These are phyloP conservation scores for Rhopalosiphum maidis DNA, from an alignment of 1,140 invertebrate species.

Conservation along the genomic window DNA sequence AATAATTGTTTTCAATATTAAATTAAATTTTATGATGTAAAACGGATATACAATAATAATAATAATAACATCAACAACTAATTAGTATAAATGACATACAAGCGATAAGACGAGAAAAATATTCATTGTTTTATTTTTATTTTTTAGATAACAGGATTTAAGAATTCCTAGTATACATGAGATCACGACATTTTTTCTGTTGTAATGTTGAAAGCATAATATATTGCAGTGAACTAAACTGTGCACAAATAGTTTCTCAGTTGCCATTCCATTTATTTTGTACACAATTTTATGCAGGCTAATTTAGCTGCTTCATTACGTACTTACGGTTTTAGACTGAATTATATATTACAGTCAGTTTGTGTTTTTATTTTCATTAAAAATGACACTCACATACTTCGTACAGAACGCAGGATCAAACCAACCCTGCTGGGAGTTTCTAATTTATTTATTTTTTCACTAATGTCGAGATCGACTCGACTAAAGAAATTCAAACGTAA, in stretches of 20 bases:
- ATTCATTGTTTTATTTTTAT: not conserved
- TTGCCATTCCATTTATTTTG: not conserved
- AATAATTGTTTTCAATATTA: not conserved
- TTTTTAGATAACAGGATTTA: not conserved
- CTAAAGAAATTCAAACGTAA: not conserved
- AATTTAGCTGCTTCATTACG: conserved; percentile 10
- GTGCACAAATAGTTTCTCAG: not conserved
- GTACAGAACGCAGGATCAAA: not conserved
- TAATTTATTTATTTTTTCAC: conserved; percentile 11
- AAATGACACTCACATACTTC: not conserved
- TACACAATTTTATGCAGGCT: not conserved
- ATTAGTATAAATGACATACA: not conserved
- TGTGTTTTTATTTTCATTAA: not conserved
- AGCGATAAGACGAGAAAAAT: not conserved
- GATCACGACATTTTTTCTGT: not conserved
- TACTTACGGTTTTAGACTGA: not conserved
- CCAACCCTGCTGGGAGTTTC: not conserved
- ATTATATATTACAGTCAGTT: conserved; percentile 11
- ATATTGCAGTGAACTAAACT: not conserved
- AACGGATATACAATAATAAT: not conserved
- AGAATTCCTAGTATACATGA: not conserved
- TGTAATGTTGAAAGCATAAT: not conserved
- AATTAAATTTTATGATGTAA: not conserved
- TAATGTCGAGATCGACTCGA: not conserved
- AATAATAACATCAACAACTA: not conserved